Percentiles rank a stretch among this genome's conserved stretches.
Conservation (phyloP, 35 echinoderm and acorn worm species). For the Heliocidaris erythrogramma region DNA sequence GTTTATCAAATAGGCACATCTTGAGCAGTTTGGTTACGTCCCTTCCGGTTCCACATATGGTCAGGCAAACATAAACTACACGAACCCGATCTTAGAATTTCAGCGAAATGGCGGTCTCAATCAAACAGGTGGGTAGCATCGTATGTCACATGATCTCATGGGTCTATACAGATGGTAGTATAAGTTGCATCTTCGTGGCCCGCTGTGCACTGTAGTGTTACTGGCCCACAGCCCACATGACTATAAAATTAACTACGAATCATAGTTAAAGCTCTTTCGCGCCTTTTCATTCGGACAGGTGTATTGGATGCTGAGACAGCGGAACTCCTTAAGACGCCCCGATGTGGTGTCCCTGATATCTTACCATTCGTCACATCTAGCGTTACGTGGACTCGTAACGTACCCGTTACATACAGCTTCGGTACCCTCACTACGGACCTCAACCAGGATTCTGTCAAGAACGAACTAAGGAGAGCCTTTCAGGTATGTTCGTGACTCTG, state of each 20-base stretch:
- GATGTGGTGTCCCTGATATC: constrained; percentile 51
- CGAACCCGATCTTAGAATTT: not conserved
- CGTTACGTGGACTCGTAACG: not conserved
- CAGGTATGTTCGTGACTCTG: constrained; percentile 31
- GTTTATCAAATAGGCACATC: no score
- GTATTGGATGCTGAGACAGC: constrained; percentile 6
- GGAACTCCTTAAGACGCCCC: not conserved
- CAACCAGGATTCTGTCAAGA: not conserved
- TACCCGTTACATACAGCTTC: constrained; percentile 32
- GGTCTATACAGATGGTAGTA: no score
- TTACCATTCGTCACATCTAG: not conserved
- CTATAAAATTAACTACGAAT: not conserved
- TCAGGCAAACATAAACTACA: not conserved
- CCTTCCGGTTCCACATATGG: not conserved
- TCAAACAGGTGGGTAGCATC: not conserved
- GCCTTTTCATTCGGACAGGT: constrained; percentile 7
- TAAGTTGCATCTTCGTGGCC: no score
- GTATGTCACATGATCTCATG: not conserved
- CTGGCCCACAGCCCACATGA: no score
- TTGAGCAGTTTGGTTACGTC: not conserved
- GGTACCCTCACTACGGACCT: constrained; percentile 24
- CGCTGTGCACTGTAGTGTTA: not conserved
- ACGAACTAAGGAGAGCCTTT: constrained; percentile 38
- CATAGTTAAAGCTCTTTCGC: not conserved
- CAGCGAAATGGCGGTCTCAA: not conserved